Evolutionary conservation across 1,140 invertebrate genomes (phyloP), one percentile per base, ranked within the genome.

Genomic region (Caerostris extrusa): DNA sequence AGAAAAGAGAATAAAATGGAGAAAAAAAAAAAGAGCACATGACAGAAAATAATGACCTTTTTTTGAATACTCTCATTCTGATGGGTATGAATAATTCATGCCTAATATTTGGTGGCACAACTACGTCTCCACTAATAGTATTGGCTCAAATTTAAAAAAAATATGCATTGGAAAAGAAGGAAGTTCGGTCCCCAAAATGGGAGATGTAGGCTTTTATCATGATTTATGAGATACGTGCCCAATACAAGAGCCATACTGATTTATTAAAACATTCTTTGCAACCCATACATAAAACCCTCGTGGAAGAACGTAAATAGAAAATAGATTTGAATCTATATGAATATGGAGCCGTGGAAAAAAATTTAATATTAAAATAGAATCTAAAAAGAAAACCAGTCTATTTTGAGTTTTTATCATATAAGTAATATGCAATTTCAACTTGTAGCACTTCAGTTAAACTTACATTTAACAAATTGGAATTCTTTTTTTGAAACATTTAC

Each of bases 71-170:
- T 53, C 60, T n/a, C n/a, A 19, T 83, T 67, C 34, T 61, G 83
- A 86, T 86, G 57, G 34, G 60, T 64, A 87, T 87, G 60, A 87
- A 87, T 87, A 87, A 87, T 87, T 87, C 85, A 87, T 87, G 50
- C 5, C 58, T 61, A 55, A 83, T 83, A 83, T 83, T 56, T 83
- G 82, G 60, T 61, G 60, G 85, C 10, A 61, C 85, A 53, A 19
- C 85, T 87, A 87, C 85, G 19, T 17, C 64, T 50, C 7, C 58
- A 19, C 55, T 83, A 83, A 83, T 87, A 61, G 85, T 64, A 67
- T 87, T 67, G 60, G 7, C 34, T 53, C 60, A 19, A 87, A n/a
- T 87, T 87, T 87, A 17, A 61, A 87, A 57, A 87, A 7, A 87
- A 6, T 6, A 34, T 34, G 56, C n/a, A 87, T 83, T 19, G 82